Base-by-base conservation (phyloP, 2,113 vertebrate species). In the Eptatretus burgeri region DNA sequence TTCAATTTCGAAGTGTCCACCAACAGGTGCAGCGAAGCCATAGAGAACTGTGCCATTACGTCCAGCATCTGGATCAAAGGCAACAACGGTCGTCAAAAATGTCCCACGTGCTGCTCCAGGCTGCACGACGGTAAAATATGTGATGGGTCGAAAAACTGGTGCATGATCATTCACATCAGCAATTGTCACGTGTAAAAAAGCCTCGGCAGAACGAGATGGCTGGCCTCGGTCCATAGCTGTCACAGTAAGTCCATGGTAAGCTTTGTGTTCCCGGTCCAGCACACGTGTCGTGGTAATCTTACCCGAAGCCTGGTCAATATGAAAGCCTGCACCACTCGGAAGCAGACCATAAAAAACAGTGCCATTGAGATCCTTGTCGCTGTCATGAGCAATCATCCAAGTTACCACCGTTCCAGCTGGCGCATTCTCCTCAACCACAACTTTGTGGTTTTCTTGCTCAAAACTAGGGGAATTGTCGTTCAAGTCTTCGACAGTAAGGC, bases 121-220 rank as follows among this genome's bases (percentile, higher is more conserved):
- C 68, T 96, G 86, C 19, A 96, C 78, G 11, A 81, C 84, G 63
- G 91, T 84, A 71, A 98, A 98, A 71, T 98, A 96, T 66, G 93
- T 89, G 66, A 89, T 63, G 0, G 91, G 91, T 67, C 95, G 95
- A 72, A 98, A 98, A 51, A 88, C 75, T 0, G 91, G 91, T 69
- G 81, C 82, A 64, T 98, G 93, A 74, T 98, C 91, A 66, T 96
- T 98, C 51, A 88, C 69, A 69, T 98, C 91, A 71, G 78, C 73
- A 50, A 98, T 69, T 2, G 75, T 88, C 69, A 98, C 77, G 0
- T 85, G 87, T 63, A 98, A 76, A 60, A 72, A 79, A 51, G 75
- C 74, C 12, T 75, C 8, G 0, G 87, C 84, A 68, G 76, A 79
- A 63, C 91, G 75, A 2, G 85, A 77, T 67, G 88, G 85, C 51